These are phyloP conservation scores for Campaea margaritaria DNA, from an alignment of 2,888 invertebrate species.

Conservation along the genomic window DNA sequence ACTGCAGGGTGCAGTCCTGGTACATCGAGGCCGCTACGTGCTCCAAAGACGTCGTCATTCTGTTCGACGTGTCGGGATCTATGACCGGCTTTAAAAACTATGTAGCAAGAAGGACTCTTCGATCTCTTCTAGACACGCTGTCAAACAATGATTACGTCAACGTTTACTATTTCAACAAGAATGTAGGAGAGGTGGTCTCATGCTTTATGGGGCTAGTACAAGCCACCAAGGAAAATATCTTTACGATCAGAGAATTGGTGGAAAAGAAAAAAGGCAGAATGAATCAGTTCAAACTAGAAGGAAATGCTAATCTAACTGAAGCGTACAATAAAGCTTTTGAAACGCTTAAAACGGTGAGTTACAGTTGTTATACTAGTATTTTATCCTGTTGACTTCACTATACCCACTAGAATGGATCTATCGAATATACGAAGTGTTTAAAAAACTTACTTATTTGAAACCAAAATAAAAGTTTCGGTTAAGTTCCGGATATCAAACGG, in stretches of 20 bases:
- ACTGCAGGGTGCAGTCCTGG: constrained; percentile 97
- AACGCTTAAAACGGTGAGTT: constrained; percentile 89
- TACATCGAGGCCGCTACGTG: constrained; percentile 99
- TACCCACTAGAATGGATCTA: no score
- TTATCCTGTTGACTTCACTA: no score
- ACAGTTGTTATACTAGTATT: not conserved
- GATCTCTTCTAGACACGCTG: constrained; percentile 95
- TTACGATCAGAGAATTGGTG: constrained; percentile 89
- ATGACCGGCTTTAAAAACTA: constrained; percentile 94
- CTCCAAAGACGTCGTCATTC: constrained; percentile 98
- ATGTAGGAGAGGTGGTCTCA: constrained; percentile 89
- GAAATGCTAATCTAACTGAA: constrained; percentile 92
- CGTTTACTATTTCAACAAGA: constrained; percentile 92
- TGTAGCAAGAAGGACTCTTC: constrained; percentile 93
- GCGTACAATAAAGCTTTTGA: constrained; percentile 95
- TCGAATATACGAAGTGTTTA: no score
- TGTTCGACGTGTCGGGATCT: constrained; percentile 98
- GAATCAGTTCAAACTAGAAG: constrained; percentile 87
- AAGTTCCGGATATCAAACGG: no score
- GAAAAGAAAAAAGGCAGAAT: constrained; percentile 70
- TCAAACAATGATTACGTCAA: constrained; percentile 99
- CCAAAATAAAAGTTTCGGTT: no score
- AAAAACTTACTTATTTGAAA: no score
- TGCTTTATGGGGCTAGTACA: constrained; percentile 96
- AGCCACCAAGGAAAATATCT: constrained; percentile 94